Evolutionary conservation across 1,140 invertebrate genomes (phyloP).

Genomic region (Neotoxoptera formosana): DNA sequence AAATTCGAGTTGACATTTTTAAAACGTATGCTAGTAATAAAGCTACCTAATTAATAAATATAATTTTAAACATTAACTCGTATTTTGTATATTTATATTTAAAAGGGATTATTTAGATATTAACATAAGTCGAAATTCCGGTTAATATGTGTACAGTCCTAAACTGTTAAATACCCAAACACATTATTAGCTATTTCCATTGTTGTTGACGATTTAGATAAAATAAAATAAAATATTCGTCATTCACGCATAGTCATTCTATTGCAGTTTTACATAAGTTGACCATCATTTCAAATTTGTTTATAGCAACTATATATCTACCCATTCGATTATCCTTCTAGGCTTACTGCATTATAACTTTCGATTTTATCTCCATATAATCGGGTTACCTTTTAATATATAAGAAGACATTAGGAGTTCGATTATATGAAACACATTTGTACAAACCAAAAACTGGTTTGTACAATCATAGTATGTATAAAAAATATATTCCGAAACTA

Average conservation of each 20-base stretch:
- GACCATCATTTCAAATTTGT: not conserved
- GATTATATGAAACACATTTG: not conserved
- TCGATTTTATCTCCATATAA: constrained; percentile 24
- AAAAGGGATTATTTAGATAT: not conserved
- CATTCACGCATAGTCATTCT: not conserved
- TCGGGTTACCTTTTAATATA: not conserved
- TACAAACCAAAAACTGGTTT: constrained; percentile 28
- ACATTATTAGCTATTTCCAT: not conserved
- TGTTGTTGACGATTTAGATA: not conserved
- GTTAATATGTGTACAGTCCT: not conserved
- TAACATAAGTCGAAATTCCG: not conserved
- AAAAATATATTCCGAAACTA: constrained; percentile 17
- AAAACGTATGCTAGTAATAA: not conserved
- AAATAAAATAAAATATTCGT: not conserved
- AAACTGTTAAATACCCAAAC: not conserved
- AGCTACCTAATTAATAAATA: not conserved
- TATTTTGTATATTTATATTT: no score
- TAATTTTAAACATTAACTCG: not conserved
- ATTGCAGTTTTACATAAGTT: not conserved
- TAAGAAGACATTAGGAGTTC: constrained; percentile 6
- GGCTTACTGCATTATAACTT: not conserved
- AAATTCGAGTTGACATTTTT: not conserved
- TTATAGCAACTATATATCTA: not conserved
- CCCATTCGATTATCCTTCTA: not conserved
- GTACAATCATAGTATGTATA: not conserved